phyloP scores from a whole-genome alignment of 2,888 invertebrate genomes.

The Lordiphosa andalusiaca region DNA sequence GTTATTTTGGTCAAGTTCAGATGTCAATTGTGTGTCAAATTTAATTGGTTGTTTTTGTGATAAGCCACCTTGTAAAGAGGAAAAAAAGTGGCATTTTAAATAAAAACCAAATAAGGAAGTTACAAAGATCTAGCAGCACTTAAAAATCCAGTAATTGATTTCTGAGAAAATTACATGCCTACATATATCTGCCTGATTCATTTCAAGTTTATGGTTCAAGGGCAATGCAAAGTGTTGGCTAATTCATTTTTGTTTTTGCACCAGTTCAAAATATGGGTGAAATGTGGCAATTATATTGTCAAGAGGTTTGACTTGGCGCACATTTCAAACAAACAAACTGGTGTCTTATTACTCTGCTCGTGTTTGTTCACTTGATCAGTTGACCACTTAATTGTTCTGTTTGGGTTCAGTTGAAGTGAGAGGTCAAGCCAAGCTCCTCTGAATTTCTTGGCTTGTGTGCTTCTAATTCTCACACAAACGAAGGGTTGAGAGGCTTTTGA shows the following conservation, averaged over 20 bases:
- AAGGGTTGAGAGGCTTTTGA: too few relatives aligned
- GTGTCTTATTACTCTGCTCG: too few relatives aligned
- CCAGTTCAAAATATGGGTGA: neutral
- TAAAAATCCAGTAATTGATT: conserved; percentile 5
- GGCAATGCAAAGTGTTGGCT: too few relatives aligned
- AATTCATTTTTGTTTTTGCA: too few relatives aligned
- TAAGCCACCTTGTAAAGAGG: conserved; percentile 16
- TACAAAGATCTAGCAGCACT: too few relatives aligned
- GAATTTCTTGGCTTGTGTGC: too few relatives aligned
- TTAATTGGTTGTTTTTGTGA: conserved; percentile 32
- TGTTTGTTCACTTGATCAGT: neutral
- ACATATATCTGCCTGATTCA: neutral
- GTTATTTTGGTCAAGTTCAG: conserved; percentile 12
- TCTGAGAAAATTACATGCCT: conserved; percentile 13
- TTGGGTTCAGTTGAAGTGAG: too few relatives aligned
- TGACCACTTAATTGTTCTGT: too few relatives aligned
- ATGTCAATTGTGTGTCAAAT: conserved; percentile 34
- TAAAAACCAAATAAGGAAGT: conserved; percentile 23
- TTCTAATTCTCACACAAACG: too few relatives aligned
- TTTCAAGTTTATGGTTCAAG: too few relatives aligned
- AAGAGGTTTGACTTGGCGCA: conserved; percentile 1
- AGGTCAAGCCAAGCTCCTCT: too few relatives aligned
- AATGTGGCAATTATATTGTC: conserved; percentile 28
- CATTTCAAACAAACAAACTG: too few relatives aligned
- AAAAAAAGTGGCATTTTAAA: conserved; percentile 17